Base-by-base conservation (phyloP, 2,888 invertebrate species). In the Rugalucina vietnamica region DNA sequence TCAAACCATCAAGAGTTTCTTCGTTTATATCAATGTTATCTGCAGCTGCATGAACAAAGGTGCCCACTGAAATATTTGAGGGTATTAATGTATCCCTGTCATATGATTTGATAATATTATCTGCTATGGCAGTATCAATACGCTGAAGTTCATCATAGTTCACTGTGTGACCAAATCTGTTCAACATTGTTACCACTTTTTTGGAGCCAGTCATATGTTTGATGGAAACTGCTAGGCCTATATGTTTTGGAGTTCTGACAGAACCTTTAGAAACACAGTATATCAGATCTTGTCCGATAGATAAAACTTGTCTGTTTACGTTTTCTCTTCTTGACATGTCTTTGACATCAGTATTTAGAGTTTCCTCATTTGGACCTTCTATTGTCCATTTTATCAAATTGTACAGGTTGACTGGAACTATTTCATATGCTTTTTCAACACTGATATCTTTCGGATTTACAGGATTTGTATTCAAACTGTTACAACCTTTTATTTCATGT, bases 201-300 rank as follows among this genome's bases (percentile, higher is more conserved):
- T 60, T 60, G 14, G 54, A 60, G 29, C 60, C 60, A 60, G 60
- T 60, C 60, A 54, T 54, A 27, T 60, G 60, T 60, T 60, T 60
- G 60, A 29, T 60, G 4, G 29, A 27, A 21, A 60, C 29, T 5
- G 60, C 60, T 8, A 60, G 29, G 29, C 60, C 60, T 18, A 60
- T 29, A 27, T 60, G 60, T 60, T 60, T 60, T 29, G 60, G 29
- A 27, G 27, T 60, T 60, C 27, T 27, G 29, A 24, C 24, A 60
- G 24, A 29, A 27, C 60, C 60, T 29, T 60, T 60, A 29, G 60
- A 60, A 27, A 60, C 60, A 60, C 27, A 24, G 29, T 60, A 60
- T 27, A 60, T 60, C 8, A 60, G 4, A 60, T 60, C 60, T 60
- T 60, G 60, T 8, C 8, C 60, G 29, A 60, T 29, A 5, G 60